Evolutionary conservation across 2,888 invertebrate genomes (phyloP).

Genomic region (Hirudinaria manillensis): DNA sequence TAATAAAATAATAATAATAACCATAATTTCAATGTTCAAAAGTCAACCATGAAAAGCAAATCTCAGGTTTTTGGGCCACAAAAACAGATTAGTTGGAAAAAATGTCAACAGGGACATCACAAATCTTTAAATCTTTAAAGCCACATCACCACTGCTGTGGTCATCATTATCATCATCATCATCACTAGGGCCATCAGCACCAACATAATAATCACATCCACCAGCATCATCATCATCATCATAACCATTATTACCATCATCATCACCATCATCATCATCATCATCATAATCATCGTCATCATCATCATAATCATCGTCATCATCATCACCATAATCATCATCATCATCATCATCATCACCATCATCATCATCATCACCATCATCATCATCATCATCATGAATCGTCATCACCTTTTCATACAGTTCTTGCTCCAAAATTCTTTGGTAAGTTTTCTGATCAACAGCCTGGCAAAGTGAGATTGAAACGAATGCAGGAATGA

Average conservation of each 20-base stretch:
- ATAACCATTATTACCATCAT: background rate
- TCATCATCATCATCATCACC: conserved; percentile 30
- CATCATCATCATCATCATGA: background rate
- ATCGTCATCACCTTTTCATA: conserved; percentile 7
- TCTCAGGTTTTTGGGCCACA: no score
- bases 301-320: conserved; percentile 19
- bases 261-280: background rate
- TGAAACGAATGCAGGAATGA: background rate
- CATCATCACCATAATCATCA: conserved; percentile 28
- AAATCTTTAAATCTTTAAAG: no score
- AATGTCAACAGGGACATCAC: no score
- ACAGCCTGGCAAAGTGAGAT: background rate
- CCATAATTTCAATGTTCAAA: no score
- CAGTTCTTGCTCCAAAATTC: conserved; percentile 13
- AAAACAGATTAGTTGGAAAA: no score
- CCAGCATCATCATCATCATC: background rate
- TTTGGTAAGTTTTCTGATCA: conserved; percentile 8
- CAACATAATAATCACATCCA: background rate
- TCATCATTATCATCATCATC: background rate
- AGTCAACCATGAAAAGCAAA: no score
- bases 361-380: conserved; percentile 31
- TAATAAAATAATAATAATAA: no score
- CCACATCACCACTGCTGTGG: no score
- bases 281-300: background rate
- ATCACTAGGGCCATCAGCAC: background rate